phyloP scores from a whole-genome alignment of 2,888 invertebrate species.

The Caenorhabditis panamensis region DNA sequence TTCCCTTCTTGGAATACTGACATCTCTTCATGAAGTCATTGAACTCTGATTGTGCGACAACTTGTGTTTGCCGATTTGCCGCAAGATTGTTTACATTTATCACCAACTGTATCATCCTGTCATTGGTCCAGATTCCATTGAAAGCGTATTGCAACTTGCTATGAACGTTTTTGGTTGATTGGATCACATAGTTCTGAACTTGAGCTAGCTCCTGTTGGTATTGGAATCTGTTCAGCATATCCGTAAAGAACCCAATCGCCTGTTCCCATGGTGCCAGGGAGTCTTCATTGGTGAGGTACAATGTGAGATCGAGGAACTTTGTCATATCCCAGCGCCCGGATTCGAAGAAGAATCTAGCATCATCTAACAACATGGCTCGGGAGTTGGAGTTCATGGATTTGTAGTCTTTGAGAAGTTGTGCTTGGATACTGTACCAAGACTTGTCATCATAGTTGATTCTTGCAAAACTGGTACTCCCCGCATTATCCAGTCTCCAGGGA shows the following conservation, averaged over 20 bases:
- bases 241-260: slow-evolving; percentile 27
- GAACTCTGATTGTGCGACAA: slow-evolving; percentile 31
- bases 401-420: slow-evolving; percentile 36
- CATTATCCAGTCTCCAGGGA: slow-evolving; percentile 34
- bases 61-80: slow-evolving; percentile 20
- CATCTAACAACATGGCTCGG: slow-evolving; percentile 57
- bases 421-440: slow-evolving; percentile 49
- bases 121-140: slow-evolving; percentile 53
- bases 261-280: slow-evolving; percentile 52
- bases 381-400: slow-evolving; percentile 30
- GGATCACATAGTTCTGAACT: slow-evolving; percentile 43
- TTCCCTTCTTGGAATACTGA: slow-evolving; percentile 35
- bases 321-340: slow-evolving; percentile 25
- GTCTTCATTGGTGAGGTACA: slow-evolving; percentile 47
- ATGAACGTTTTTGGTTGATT: slow-evolving; percentile 25
- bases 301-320: slow-evolving; percentile 47
- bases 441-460: slow-evolving; percentile 57
- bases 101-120: slow-evolving; percentile 39
- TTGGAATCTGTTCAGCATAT: slow-evolving; percentile 36
- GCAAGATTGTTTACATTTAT: slow-evolving; percentile 38
- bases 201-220: slow-evolving; percentile 34
- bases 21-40: slow-evolving; percentile 42
- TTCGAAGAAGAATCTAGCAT: slow-evolving; percentile 51
- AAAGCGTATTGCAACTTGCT: slow-evolving; percentile 26
- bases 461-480: slow-evolving; percentile 54